phyloP scores from a whole-genome alignment of 2,888 invertebrate genomes.

The Drosophila flavopinicola region DNA sequence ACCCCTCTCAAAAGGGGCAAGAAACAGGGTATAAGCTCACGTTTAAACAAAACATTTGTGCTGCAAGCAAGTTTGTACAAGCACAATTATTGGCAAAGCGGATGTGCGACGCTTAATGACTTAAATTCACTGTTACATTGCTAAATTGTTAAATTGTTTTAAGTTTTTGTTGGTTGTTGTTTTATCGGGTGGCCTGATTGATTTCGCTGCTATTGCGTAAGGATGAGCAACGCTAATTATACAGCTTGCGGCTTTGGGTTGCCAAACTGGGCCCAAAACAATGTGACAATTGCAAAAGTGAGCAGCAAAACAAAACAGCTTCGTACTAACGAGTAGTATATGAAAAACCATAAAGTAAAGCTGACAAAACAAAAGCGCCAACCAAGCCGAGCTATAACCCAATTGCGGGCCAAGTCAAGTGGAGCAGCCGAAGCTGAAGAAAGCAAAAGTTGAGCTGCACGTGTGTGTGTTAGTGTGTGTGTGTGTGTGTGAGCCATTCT shows the following conservation, averaged over 20 bases:
- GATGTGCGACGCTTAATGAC: conserved; percentile 57
- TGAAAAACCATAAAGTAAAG: conserved; percentile 55
- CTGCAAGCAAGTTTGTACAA: conserved; percentile 18
- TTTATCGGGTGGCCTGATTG: conserved; percentile 32
- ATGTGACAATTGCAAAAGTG: conserved; percentile 75
- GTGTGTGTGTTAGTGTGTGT: background rate
- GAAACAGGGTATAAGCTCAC: conserved; percentile 31
- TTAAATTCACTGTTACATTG: conserved; percentile 32
- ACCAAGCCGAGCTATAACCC: conserved; percentile 36
- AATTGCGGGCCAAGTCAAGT: conserved; percentile 49
- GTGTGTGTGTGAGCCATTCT: conserved; percentile 39
- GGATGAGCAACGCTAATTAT: conserved; percentile 61
- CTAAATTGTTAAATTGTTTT: conserved; percentile 44
- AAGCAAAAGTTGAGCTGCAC: conserved; percentile 56
- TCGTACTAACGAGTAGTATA: conserved; percentile 29
- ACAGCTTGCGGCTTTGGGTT: conserved; percentile 23
- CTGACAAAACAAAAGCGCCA: conserved; percentile 66
- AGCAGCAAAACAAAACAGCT: conserved; percentile 18
- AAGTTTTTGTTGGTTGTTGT: background rate
- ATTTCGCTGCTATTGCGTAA: conserved; percentile 52
- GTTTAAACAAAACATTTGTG: conserved; percentile 14
- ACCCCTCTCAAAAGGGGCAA: conserved; percentile 14
- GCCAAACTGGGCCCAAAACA: conserved; percentile 50
- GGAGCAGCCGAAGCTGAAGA: conserved; percentile 59
- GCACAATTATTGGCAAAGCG: conserved; percentile 38